These are phyloP conservation scores for Cottus gobio DNA, from an alignment of 2,113 vertebrate species.

Conservation along the genomic window DNA sequence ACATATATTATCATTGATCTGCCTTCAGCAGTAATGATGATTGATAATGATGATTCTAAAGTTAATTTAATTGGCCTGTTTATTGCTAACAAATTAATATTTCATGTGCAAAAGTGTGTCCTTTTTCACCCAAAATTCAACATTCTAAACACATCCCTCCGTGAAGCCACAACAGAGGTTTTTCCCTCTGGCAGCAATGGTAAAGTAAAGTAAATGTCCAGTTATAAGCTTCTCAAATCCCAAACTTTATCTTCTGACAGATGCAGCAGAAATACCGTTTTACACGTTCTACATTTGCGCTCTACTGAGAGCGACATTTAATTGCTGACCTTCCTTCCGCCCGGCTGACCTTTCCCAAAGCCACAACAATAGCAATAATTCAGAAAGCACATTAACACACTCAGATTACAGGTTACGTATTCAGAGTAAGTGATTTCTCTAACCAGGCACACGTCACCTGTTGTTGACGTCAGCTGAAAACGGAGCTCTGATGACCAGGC, in stretches of 20 bases:
- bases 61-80: not conserved
- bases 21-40: too few relatives aligned
- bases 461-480: slow-evolving; percentile 28
- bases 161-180: not conserved
- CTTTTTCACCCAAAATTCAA: not conserved
- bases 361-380: slow-evolving; percentile 68
- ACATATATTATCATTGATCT: too few relatives aligned
- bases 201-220: not conserved
- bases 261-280: not conserved
- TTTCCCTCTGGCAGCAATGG: not conserved
- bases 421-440: slow-evolving; percentile 59
- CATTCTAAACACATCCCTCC: not conserved
- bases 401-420: slow-evolving; percentile 70
- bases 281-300: not conserved
- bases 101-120: not conserved
- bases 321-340: slow-evolving; percentile 40
- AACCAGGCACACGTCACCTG: slow-evolving; percentile 44
- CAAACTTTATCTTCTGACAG: slow-evolving; percentile 6
- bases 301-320: slow-evolving; percentile 8
- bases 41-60: too few relatives aligned
- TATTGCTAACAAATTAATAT: not conserved
- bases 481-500: not conserved
- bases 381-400: slow-evolving; percentile 66
- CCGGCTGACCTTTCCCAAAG: slow-evolving; percentile 23
- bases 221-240: slow-evolving; percentile 1